These are phyloP conservation scores for Tridacna gigas DNA, from an alignment of 2,888 invertebrate genomes.

Conservation along the genomic window DNA sequence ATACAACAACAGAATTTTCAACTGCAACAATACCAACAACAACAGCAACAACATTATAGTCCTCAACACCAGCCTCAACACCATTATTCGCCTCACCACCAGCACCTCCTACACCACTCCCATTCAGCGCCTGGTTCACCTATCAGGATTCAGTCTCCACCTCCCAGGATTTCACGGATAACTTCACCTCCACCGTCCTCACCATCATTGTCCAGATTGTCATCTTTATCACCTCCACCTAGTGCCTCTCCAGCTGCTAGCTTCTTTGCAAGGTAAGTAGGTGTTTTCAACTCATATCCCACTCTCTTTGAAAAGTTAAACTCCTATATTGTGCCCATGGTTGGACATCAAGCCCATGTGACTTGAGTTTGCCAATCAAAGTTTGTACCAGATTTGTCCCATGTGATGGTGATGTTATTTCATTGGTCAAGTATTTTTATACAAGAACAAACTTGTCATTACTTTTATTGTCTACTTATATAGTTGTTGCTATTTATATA, in stretches of 20 bases:
- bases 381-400: too few species aligned
- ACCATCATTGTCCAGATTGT: constrained; percentile 55
- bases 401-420: too few species aligned
- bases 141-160: constrained; percentile 58
- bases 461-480: too few species aligned
- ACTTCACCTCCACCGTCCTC: constrained; percentile 61
- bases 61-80: constrained; percentile 54
- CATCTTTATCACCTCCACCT: constrained; percentile 69
- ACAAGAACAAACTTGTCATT: too few species aligned
- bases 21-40: constrained; percentile 25
- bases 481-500: too few species aligned
- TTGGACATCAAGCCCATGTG: too few species aligned
- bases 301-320: background rate
- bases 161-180: constrained; percentile 50
- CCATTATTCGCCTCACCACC: constrained; percentile 43
- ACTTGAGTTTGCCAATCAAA: too few species aligned
- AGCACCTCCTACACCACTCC: constrained; percentile 53
- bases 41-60: constrained; percentile 23
- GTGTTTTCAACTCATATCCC: background rate
- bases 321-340: too few species aligned
- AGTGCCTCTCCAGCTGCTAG: constrained; percentile 76
- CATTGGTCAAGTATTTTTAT: too few species aligned
- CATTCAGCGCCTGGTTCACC: constrained; percentile 65
- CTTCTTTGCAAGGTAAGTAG: constrained; percentile 76
- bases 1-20: background rate